These are phyloP conservation scores for Peromyscus nudipes DNA, from an alignment of 2,797 vertebrate genomes.

Conservation along the genomic window DNA sequence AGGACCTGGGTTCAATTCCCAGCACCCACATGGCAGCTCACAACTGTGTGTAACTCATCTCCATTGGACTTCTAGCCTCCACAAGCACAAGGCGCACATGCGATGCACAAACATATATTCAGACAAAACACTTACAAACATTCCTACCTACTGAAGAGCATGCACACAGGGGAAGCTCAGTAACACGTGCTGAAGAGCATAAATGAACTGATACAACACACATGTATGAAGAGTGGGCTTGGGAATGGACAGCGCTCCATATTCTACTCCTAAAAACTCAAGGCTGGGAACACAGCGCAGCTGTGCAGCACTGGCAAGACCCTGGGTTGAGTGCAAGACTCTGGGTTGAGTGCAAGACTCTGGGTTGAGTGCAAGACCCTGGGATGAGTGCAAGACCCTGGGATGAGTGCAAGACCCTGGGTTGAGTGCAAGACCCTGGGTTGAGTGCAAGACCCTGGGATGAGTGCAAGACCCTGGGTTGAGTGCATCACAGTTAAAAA, in stretches of 20 bases:
- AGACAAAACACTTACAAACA: neutral
- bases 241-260: neutral
- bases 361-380: no score
- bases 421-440: no score
- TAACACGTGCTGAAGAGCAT: neutral
- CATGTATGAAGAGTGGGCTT: neutral
- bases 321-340: neutral
- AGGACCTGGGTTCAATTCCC: neutral
- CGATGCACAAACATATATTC: neutral
- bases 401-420: no score
- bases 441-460: no score
- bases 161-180: neutral
- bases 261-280: conserved; percentile 2
- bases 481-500: neutral
- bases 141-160: no score
- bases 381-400: no score
- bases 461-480: no score
- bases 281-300: neutral
- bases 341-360: no score
- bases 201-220: neutral
- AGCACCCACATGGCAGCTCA: neutral
- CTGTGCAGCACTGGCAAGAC: neutral
- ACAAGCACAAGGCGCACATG: neutral
- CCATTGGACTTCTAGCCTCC: neutral
- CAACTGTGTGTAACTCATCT: neutral